These are phyloP conservation scores for Varanus komodoensis DNA, from an alignment of 2,113 vertebrate species.

Conservation along the genomic window DNA sequence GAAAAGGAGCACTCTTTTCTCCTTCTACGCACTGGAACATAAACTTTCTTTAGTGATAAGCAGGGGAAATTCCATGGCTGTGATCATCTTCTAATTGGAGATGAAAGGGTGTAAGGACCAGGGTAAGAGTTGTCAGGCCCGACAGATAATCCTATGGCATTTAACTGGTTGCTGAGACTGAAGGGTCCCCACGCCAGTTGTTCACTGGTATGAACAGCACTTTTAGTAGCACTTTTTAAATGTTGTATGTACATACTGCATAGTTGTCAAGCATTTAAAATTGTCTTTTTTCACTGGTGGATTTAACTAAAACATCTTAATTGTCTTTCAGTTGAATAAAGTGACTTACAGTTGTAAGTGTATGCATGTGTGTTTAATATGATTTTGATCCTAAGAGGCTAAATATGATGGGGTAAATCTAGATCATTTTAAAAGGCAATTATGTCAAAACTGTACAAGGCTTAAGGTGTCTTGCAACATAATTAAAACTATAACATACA, in stretches of 20 bases:
- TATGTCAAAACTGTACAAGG: background rate
- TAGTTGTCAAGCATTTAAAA: background rate
- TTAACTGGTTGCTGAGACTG: no score
- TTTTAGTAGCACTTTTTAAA: no score
- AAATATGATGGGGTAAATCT: background rate
- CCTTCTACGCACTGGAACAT: no score
- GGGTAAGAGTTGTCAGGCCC: no score
- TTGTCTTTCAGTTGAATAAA: conserved; percentile 13
- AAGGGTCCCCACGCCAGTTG: no score
- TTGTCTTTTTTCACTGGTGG: background rate
- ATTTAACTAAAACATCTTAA: background rate
- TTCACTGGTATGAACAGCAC: no score
- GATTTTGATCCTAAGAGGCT: background rate
- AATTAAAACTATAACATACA: background rate
- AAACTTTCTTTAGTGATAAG: no score
- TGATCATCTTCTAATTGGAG: no score
- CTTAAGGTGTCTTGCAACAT: background rate
- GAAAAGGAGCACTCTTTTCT: no score
- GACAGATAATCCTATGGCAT: no score
- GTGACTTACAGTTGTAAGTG: conserved; percentile 26
- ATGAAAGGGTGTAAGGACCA: no score
- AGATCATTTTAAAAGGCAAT: background rate
- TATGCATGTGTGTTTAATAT: background rate
- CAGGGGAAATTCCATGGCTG: no score
- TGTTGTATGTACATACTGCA: background rate